Base-by-base conservation (phyloP, 2,797 vertebrate species). In the Xiphophorus birchmanni region DNA sequence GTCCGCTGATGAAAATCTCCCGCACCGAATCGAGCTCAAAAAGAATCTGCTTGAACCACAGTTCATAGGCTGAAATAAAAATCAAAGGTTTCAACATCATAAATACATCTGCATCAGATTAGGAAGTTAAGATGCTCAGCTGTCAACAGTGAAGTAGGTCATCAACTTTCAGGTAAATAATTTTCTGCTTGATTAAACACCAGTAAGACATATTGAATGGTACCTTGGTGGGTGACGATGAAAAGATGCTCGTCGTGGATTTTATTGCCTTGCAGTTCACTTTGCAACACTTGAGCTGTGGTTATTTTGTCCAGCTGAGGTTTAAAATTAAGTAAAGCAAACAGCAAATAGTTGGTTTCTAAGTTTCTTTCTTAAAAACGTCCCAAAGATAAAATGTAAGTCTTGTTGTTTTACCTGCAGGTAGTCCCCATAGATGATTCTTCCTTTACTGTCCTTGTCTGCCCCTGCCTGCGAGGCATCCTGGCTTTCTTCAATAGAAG, bases 241-340 rank as follows among this genome's bases (percentile, higher is more conserved):
- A 99, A 99, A 85, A 99, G 97, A 82, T 99, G 99, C 76, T 99
- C 98, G 78, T 99, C 99, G 0, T 99, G 99, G 87, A 99, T 98
- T 96, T 97, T 99, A 75, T 98, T 97, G 40, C 97, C 98, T 81
- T 96, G 97, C 74, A 97, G 80, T 93, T 98, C 97, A 93, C 98
- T 99, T 88, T 98, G 96, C 86, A 99, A 94, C 69, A 97, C 96
- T 91, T 99, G 99, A 9, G 98, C 97, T 10, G 94, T 92, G 88
- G 98, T 63, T 82, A 99, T 88, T 95, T 99, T 99, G 85, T 97
- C 92, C 76, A 99, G 95, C 98, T 99, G 91, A 93, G 78, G 83
- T 82, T 75, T 37, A 91, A 60, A 90, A 65, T 89, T 13, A 82
- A 73, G 84, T n/a, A n/a, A 76, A 10, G 80, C 12, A 65, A 7